Percentiles rank a stretch among this genome's conserved stretches.
These are phyloP conservation scores for Choloepus hoffmanni DNA, from an alignment of 2,113 vertebrate species.

Conservation along the genomic window DNA sequence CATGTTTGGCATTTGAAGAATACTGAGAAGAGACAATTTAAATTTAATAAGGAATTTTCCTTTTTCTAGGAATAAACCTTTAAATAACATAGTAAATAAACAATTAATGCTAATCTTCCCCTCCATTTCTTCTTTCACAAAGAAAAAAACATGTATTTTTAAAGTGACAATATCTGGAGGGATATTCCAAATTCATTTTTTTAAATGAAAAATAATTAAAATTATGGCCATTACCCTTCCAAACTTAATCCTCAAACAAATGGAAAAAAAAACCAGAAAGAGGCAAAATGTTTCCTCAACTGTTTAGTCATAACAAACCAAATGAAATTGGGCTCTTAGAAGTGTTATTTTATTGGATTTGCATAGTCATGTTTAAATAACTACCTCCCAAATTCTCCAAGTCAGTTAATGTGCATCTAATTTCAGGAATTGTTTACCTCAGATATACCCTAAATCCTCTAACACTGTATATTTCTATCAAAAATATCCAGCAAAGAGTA, in stretches of 20 bases:
- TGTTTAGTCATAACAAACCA: background rate
- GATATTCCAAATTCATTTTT: background rate
- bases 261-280: background rate
- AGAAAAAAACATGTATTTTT: background rate
- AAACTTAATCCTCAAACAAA: conserved; percentile 50
- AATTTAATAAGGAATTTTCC: background rate
- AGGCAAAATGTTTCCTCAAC: background rate
- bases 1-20: background rate
- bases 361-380: conserved; percentile 28
- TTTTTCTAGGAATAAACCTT: conserved; percentile 35
- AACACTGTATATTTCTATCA: background rate
- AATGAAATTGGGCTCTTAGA: conserved; percentile 40
- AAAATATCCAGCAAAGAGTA: background rate
- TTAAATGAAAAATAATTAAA: conserved; percentile 32
- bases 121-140: background rate
- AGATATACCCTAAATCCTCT: background rate
- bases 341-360: background rate
- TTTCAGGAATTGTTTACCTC: conserved; percentile 37
- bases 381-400: background rate
- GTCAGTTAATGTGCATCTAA: conserved; percentile 18
- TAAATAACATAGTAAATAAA: background rate
- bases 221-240: background rate
- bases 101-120: background rate
- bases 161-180: background rate
- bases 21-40: background rate